Percentiles rank a stretch among this genome's conserved stretches.
Conservation (phyloP, 2,797 vertebrate genomes). For the Salmo trutta region DNA sequence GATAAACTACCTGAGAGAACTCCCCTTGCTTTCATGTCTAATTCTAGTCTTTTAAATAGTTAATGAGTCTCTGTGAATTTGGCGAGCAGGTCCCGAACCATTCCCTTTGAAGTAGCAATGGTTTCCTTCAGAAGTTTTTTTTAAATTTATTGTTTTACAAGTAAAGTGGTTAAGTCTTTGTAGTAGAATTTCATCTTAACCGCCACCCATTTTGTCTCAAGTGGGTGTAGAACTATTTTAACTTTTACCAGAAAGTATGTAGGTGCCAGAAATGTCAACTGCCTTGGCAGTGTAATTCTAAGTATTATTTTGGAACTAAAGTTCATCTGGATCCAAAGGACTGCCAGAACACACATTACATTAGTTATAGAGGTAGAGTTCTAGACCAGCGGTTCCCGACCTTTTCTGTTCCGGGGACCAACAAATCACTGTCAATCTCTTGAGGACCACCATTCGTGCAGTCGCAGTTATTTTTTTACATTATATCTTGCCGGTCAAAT, state of each 20-base stretch:
- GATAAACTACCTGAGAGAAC: conserved; percentile 11
- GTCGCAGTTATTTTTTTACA: too few species aligned
- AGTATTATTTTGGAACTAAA: conserved; percentile 24
- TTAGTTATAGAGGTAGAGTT: conserved; percentile 34
- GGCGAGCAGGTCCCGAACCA: conserved; percentile 6
- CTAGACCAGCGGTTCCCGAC: conserved; percentile 20
- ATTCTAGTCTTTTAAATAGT: conserved; percentile 26
- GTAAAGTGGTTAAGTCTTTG: conserved; percentile 26
- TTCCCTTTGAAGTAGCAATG: conserved; percentile 41
- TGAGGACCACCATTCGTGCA: too few species aligned
- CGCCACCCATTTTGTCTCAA: conserved; percentile 28
- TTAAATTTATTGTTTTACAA: conserved; percentile 26
- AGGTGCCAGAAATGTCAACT: conserved; percentile 20
- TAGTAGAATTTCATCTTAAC: conserved; percentile 42
- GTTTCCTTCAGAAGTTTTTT: conserved; percentile 25
- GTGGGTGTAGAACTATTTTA: conserved; percentile 27
- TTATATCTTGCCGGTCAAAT: too few species aligned
- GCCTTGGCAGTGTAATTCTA: conserved; percentile 57
- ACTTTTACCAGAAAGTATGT: conserved; percentile 34
- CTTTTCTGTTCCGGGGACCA: too few species aligned
- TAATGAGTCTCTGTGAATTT: conserved; percentile 36
- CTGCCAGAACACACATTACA: conserved; percentile 30
- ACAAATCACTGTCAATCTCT: too few species aligned
- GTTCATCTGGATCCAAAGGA: conserved; percentile 38
- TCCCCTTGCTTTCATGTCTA: conserved; percentile 18